These are phyloP conservation scores for Dromas ardeola DNA, from an alignment of 2,113 vertebrate species.

Conservation along the genomic window DNA sequence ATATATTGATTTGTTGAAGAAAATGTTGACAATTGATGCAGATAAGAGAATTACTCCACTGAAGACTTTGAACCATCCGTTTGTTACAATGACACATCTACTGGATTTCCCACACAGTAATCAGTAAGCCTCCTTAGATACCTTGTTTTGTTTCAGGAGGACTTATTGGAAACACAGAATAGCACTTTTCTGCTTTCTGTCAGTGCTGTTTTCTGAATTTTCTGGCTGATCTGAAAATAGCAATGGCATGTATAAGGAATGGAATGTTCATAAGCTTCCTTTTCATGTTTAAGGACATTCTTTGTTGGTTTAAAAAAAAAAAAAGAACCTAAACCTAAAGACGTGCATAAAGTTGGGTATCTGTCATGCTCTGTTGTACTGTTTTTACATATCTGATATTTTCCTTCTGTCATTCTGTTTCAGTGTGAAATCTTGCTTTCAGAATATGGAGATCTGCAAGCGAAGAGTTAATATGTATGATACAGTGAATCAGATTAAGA, in stretches of 20 bases:
- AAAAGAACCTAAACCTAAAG: background rate
- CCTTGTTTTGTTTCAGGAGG: background rate
- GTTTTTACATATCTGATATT: background rate
- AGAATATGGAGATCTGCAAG: conserved; percentile 99
- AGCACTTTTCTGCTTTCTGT: background rate
- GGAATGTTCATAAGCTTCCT: background rate
- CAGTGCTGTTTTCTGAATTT: background rate
- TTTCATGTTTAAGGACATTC: background rate
- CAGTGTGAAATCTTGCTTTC: conserved; percentile 98
- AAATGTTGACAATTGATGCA: conserved; percentile 97
- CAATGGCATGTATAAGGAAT: background rate
- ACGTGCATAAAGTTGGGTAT: background rate
- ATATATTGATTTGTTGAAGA: conserved; percentile 97
- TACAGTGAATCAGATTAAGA: conserved; percentile 89
- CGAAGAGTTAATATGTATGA: conserved; percentile 93
- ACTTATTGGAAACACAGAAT: background rate
- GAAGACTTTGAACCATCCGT: conserved; percentile 96
- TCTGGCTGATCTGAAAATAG: background rate
- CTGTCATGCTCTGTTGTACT: background rate
- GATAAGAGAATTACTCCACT: conserved; percentile 96
- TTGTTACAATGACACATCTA: conserved; percentile 96
- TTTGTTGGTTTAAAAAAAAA: background rate
- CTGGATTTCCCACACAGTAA: conserved; percentile 98
- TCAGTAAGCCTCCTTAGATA: conserved; percentile 81
- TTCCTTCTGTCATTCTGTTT: conserved; percentile 10